These are phyloP conservation scores for Homarus gammarus DNA, from an alignment of 2,888 invertebrate genomes.

Conservation along the genomic window DNA sequence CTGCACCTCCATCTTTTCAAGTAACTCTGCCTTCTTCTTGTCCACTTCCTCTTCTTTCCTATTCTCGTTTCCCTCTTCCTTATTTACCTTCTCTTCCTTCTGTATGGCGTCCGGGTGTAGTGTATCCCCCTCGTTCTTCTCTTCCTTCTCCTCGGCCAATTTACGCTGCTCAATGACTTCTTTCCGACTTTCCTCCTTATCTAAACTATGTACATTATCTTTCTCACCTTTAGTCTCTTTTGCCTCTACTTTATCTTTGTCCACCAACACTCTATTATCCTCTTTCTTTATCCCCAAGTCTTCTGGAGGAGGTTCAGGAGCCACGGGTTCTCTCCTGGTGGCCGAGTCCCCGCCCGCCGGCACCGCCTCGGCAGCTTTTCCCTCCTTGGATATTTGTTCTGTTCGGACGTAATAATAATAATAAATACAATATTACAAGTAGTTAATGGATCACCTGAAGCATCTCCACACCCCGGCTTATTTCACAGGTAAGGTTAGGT, in stretches of 20 bases:
- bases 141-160: background rate
- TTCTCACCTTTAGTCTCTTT: slow-evolving; percentile 14
- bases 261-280: background rate
- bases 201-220: background rate
- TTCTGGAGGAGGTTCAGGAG: slow-evolving; percentile 72
- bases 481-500: too few species aligned
- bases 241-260: background rate
- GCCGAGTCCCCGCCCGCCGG: slow-evolving; percentile 22
- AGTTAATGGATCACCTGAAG: too few species aligned
- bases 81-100: slow-evolving; percentile 72
- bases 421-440: background rate
- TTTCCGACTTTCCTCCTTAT: background rate
- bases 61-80: slow-evolving; percentile 33
- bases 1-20: slow-evolving; percentile 74
- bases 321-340: slow-evolving; percentile 64
- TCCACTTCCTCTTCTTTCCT: slow-evolving; percentile 48
- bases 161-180: background rate
- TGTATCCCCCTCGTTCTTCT: slow-evolving; percentile 28
- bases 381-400: background rate
- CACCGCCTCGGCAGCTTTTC: background rate
- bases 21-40: slow-evolving; percentile 66
- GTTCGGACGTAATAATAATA: background rate
- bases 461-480: too few species aligned
- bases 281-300: background rate
- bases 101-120: slow-evolving; percentile 72